Conservation (phyloP, 1,140 invertebrate species). For the Mamestra configurata region DNA sequence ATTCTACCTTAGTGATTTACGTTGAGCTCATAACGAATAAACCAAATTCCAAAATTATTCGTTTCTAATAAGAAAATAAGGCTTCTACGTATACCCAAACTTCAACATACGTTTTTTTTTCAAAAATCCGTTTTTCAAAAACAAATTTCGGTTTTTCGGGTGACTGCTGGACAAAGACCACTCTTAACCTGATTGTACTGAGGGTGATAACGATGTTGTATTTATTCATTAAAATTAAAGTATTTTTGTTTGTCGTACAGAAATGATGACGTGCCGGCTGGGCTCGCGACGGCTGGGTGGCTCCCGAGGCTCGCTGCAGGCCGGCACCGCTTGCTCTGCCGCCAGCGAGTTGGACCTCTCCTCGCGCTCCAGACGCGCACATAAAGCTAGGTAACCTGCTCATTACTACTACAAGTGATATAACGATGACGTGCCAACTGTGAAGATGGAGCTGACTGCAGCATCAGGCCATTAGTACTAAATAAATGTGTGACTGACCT, state of each 20-base stretch:
- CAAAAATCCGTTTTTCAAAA: too few species aligned
- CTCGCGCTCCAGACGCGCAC: conserved; percentile 89
- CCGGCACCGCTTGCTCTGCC: conserved; percentile 87
- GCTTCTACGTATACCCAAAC: too few species aligned
- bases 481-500: too few species aligned
- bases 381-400: conserved; percentile 75
- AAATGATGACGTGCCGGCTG: conserved; percentile 91
- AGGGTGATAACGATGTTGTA: too few species aligned
- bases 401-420: background rate
- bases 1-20: background rate
- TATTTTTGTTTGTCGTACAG: conserved; percentile 88
- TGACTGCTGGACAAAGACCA: too few species aligned
- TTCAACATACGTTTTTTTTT: background rate
- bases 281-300: conserved; percentile 82
- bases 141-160: too few species aligned
- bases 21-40: background rate
- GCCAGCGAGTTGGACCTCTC: conserved; percentile 93
- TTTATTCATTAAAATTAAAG: background rate
- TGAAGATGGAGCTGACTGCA: too few species aligned
- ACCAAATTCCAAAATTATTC: too few species aligned
- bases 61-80: too few species aligned
- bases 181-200: too few species aligned
- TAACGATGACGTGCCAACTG: too few species aligned
- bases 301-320: conserved; percentile 81
- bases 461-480: too few species aligned